phyloP scores from a whole-genome alignment of 2,113 vertebrate species.

The Ctenomys sociabilis region DNA sequence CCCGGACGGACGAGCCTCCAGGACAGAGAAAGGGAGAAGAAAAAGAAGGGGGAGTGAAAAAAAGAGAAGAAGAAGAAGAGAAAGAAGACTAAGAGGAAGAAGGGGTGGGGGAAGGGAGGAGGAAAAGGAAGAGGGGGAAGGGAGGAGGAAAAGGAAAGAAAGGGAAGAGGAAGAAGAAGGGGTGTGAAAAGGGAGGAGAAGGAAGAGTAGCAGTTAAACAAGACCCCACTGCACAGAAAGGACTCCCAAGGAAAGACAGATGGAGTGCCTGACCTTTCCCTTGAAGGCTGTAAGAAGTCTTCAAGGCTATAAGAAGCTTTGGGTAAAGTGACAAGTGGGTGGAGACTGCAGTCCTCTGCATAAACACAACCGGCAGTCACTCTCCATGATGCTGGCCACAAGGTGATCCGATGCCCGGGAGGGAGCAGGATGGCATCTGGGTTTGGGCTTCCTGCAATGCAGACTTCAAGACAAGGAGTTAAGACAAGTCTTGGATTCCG shows the following conservation, averaged over 20 bases:
- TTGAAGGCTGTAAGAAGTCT: not conserved
- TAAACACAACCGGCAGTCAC: not conserved
- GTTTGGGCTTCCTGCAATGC: not conserved
- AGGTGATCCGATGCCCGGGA: not conserved
- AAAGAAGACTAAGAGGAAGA: too few relatives aligned
- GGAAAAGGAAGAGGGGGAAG: not conserved
- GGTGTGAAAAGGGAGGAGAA: not conserved
- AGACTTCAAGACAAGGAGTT: not conserved
- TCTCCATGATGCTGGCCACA: not conserved
- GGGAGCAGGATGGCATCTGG: not conserved
- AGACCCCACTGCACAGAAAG: not conserved
- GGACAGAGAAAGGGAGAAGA: not conserved
- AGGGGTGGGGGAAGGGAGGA: not conserved
- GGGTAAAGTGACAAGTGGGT: not conserved
- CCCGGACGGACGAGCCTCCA: not conserved
- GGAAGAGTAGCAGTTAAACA: not conserved
- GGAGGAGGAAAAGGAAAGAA: accelerated
- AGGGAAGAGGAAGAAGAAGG: not conserved
- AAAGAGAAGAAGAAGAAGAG: accelerated
- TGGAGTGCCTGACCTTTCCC: not conserved
- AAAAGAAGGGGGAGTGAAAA: too few relatives aligned
- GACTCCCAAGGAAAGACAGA: not conserved
- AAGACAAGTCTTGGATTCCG: not conserved
- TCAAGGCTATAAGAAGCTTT: not conserved
- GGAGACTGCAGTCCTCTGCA: not conserved